Percentiles rank a stretch among this genome's conserved stretches.
Evolutionary conservation across 2,888 invertebrate species (phyloP).

Genomic region (Acrobasis suavella): DNA sequence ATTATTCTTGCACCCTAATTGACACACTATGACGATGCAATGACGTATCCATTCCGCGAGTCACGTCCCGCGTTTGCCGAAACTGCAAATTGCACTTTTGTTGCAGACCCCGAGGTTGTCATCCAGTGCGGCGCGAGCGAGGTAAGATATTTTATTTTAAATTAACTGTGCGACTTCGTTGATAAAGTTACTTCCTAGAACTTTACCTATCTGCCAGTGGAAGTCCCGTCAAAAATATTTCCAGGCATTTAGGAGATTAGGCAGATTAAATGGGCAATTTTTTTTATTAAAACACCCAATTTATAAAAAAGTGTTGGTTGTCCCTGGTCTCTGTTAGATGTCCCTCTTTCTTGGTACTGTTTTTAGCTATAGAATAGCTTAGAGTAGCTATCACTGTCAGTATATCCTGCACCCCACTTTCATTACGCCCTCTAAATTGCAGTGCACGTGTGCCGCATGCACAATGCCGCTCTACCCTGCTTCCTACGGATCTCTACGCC

Average conservation of each 20-base stretch:
- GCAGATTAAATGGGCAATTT: too few relatives aligned
- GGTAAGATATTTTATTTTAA: constrained; percentile 17
- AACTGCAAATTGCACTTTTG: constrained; percentile 64
- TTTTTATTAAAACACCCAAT: too few relatives aligned
- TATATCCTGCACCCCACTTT: constrained; percentile 59
- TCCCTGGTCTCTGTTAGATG: too few relatives aligned
- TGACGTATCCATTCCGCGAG: constrained; percentile 27
- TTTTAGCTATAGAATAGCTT: too few relatives aligned
- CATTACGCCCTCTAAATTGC: constrained; percentile 71
- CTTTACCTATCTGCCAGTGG: too few relatives aligned
- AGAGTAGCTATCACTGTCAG: constrained; percentile 36
- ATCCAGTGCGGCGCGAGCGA: constrained; percentile 35
- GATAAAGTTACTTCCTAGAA: too few relatives aligned
- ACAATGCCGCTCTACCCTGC: too few relatives aligned
- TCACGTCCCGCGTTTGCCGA: constrained; percentile 42
- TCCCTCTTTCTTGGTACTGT: too few relatives aligned
- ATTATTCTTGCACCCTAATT: too few relatives aligned
- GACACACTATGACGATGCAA: not conserved
- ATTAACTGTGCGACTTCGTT: not conserved
- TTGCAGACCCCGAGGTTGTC: constrained; percentile 49
- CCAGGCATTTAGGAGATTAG: too few relatives aligned
- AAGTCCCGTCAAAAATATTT: constrained; percentile 46
- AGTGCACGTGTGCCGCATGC: constrained; percentile 71
- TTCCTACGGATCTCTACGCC: constrained; percentile 23
- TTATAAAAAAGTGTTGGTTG: too few relatives aligned